phyloP scores from a whole-genome alignment of 1,140 invertebrate genomes.

The Drosophila ohnishii region DNA sequence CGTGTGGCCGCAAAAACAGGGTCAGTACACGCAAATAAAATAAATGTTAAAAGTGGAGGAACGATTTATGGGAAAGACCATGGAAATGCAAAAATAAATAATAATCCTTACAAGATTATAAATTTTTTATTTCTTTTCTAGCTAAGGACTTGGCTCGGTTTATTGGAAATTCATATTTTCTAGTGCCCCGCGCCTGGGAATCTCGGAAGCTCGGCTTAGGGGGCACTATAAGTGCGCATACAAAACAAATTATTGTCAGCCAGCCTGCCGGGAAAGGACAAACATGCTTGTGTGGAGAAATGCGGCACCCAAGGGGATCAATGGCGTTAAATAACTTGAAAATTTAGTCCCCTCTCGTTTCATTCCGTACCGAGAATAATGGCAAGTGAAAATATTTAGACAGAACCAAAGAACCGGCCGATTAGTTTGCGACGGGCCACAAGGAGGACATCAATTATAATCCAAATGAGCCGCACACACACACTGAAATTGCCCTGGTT shows the following conservation, averaged over 20 bases:
- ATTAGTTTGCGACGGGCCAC: conserved; percentile 60
- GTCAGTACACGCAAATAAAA: neutral
- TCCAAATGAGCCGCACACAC: conserved; percentile 70
- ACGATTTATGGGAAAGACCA: neutral
- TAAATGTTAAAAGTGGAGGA: neutral
- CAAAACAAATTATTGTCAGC: conserved; percentile 29
- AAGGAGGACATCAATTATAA: conserved; percentile 73
- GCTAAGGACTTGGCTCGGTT: neutral
- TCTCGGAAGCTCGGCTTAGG: neutral
- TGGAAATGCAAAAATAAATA: neutral
- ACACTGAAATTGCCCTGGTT: conserved; percentile 45
- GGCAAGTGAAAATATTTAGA: conserved; percentile 38
- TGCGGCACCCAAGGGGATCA: conserved; percentile 27
- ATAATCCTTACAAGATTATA: neutral
- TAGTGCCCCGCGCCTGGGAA: too few species aligned
- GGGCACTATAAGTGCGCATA: neutral
- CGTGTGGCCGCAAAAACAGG: conserved; percentile 31
- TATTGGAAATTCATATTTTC: neutral
- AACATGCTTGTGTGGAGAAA: conserved; percentile 15
- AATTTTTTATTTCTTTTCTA: neutral
- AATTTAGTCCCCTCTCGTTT: conserved; percentile 45
- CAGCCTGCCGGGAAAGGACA: neutral
- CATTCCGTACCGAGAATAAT: conserved; percentile 50
- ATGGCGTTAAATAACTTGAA: conserved; percentile 72
- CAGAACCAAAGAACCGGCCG: conserved; percentile 40